phyloP scores from a whole-genome alignment of 2,797 vertebrate species.

The Halcyon smyrnensis region DNA sequence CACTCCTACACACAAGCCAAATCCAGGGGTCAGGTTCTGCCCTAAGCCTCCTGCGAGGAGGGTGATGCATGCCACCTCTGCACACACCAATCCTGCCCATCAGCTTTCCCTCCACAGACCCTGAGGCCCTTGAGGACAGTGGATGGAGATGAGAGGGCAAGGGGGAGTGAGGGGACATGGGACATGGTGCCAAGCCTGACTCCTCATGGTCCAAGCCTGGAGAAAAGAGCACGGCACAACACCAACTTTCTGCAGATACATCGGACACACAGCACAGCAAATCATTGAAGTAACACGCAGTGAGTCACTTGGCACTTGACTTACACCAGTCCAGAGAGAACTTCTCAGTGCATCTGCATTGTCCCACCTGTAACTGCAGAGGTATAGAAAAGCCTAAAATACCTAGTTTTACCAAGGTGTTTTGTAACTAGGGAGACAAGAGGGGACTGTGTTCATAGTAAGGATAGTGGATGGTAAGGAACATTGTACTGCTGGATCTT shows the following conservation, averaged over 20 bases:
- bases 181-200: not conserved
- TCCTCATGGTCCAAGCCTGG: fast-evolving
- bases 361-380: not conserved
- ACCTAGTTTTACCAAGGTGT: too few relatives aligned
- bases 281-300: not conserved
- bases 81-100: fast-evolving
- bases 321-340: not conserved
- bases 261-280: not conserved
- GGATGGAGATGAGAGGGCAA: not conserved
- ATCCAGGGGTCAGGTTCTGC: not conserved
- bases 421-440: not conserved
- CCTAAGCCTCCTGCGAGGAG: fast-evolving
- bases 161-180: not conserved
- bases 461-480: not conserved
- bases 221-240: fast-evolving
- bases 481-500: not conserved
- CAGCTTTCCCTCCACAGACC: fast-evolving
- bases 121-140: not conserved
- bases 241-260: fast-evolving
- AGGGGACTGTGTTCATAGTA: not conserved
- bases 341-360: not conserved
- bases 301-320: not conserved
- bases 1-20: not conserved
- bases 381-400: not conserved
- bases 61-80: fast-evolving